These are phyloP conservation scores for Tor tambroides DNA, from an alignment of 2,113 vertebrate species.

Conservation along the genomic window DNA sequence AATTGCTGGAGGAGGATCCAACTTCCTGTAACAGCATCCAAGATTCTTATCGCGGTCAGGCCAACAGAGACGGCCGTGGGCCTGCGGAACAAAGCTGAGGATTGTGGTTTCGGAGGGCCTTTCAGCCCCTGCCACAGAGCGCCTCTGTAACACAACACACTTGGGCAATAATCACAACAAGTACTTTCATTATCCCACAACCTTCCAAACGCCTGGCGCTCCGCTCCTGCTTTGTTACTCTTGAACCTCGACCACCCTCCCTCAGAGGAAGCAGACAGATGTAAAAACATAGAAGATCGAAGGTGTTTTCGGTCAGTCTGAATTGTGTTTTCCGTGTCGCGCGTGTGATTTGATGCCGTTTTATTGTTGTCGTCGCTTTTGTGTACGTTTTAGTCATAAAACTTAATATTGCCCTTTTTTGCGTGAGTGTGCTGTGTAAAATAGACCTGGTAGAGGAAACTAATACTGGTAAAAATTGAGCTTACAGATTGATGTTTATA, in stretches of 20 bases:
- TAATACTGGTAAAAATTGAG: neutral
- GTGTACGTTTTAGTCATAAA: neutral
- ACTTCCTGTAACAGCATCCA: slow-evolving; percentile 83
- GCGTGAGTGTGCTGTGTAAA: neutral
- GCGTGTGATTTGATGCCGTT: neutral
- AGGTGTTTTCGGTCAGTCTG: neutral
- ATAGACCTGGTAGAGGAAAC: neutral
- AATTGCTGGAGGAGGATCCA: slow-evolving; percentile 66
- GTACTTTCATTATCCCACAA: slow-evolving; percentile 48
- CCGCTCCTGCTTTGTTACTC: slow-evolving; percentile 18
- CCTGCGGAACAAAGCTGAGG: slow-evolving; percentile 70
- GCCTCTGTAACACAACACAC: slow-evolving; percentile 67
- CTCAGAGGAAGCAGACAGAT: neutral
- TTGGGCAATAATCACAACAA: slow-evolving; percentile 65
- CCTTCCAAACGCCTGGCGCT: slow-evolving; percentile 24
- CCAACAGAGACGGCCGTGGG: slow-evolving; percentile 19
- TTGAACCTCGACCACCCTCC: neutral
- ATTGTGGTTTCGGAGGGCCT: slow-evolving; percentile 66
- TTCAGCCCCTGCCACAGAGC: slow-evolving; percentile 49
- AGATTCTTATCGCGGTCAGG: slow-evolving; percentile 49
- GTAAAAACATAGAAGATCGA: neutral
- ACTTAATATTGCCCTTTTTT: neutral
- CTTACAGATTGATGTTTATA: neutral
- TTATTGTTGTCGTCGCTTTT: neutral
- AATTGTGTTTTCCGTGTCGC: neutral